A percentile compares a stretch with the other conserved stretches of the same genome.
phyloP scores from a whole-genome alignment of 2,113 vertebrate species.

The Fukomys damarensis region DNA sequence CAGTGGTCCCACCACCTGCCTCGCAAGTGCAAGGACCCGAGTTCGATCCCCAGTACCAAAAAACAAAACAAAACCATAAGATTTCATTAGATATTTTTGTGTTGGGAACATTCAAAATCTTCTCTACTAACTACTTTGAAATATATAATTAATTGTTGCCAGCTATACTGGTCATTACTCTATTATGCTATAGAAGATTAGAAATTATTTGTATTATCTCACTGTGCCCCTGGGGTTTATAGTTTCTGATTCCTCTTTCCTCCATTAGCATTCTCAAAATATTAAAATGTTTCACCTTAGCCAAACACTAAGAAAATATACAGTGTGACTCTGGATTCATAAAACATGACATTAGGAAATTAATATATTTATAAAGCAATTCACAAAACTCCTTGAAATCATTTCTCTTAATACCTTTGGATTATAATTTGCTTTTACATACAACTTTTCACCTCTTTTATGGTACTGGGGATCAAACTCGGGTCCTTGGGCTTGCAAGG shows the following conservation, averaged over 20 bases:
- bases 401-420: slow-evolving; percentile 19
- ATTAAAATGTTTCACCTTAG: slow-evolving; percentile 25
- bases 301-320: neutral
- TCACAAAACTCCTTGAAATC: slow-evolving; percentile 29
- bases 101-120: neutral
- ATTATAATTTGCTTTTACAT: slow-evolving; percentile 41
- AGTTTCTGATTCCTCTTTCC: neutral
- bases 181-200: neutral
- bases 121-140: neutral
- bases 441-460: slow-evolving; percentile 22
- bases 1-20: too few relatives aligned
- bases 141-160: neutral
- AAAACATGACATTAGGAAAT: slow-evolving; percentile 19
- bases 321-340: neutral
- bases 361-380: slow-evolving; percentile 38
- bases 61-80: too few relatives aligned
- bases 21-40: too few relatives aligned
- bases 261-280: neutral
- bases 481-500: too few relatives aligned
- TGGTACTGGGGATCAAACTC: too few relatives aligned
- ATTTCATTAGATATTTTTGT: neutral
- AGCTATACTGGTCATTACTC: neutral
- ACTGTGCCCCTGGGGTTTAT: neutral
- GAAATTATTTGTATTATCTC: neutral
- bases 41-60: too few relatives aligned